phyloP scores from a whole-genome alignment of 2,888 invertebrate species.

The Ecliptopera silaceata region DNA sequence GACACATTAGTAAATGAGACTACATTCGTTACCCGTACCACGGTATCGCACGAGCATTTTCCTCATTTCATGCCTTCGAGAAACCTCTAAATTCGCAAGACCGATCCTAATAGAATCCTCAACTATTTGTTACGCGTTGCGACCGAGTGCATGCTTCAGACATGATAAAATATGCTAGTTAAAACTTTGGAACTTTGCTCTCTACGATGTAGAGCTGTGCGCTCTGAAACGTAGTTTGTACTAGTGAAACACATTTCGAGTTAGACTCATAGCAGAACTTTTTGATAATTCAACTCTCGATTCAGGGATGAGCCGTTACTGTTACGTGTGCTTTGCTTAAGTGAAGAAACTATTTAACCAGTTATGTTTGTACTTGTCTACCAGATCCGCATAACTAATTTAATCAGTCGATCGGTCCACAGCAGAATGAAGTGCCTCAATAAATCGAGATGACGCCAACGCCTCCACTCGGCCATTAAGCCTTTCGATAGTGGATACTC shows the following conservation, averaged over 20 bases:
- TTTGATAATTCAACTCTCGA: slow-evolving; percentile 23
- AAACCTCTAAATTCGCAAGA: slow-evolving; percentile 34
- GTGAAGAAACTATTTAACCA: neutral
- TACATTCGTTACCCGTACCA: slow-evolving; percentile 77
- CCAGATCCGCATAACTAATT: slow-evolving; percentile 40
- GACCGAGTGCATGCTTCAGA: slow-evolving; percentile 32
- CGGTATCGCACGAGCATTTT: slow-evolving; percentile 64
- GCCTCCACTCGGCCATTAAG: slow-evolving; percentile 79
- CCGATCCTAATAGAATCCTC: slow-evolving; percentile 30
- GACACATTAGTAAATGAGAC: slow-evolving; percentile 84
- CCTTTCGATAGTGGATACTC: slow-evolving; percentile 74
- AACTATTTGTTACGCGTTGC: slow-evolving; percentile 36
- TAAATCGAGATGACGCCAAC: slow-evolving; percentile 66
- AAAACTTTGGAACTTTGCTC: slow-evolving; percentile 30
- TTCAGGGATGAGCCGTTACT: slow-evolving; percentile 3
- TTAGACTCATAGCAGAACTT: slow-evolving; percentile 24
- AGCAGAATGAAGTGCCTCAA: slow-evolving; percentile 53
- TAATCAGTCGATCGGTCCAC: slow-evolving; percentile 41
- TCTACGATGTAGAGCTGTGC: slow-evolving; percentile 26
- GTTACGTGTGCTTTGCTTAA: neutral
- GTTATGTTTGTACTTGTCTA: slow-evolving; percentile 16
- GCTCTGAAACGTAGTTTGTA: slow-evolving; percentile 14
- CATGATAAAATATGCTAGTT: slow-evolving; percentile 35
- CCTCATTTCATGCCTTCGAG: slow-evolving; percentile 54
- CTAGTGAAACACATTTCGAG: slow-evolving; percentile 26